A percentile compares a stretch with the other conserved stretches of the same genome.
phyloP scores from a whole-genome alignment of 2,888 invertebrate genomes.

The Melinopterus prodromus region DNA sequence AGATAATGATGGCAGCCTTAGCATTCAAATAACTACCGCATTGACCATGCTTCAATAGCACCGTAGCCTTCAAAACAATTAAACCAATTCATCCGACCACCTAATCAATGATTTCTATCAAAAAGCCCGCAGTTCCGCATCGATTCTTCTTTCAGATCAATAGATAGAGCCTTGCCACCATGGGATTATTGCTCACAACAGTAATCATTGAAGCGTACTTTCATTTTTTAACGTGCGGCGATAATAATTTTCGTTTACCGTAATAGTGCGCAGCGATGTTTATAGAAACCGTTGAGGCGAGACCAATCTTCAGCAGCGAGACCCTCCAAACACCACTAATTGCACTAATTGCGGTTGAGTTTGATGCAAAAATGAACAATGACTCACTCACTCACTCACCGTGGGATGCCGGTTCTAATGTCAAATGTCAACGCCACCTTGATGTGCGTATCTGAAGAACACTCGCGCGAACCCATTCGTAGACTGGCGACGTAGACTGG shows the following conservation, averaged over 20 bases:
- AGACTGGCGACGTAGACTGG: not conserved
- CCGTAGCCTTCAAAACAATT: not conserved
- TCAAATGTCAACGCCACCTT: too few species aligned
- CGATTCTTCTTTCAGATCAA: not conserved
- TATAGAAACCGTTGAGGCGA: not conserved
- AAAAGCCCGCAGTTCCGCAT: constrained; percentile 4
- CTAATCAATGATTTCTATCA: not conserved
- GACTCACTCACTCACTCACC: not conserved
- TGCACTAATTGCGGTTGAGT: not conserved
- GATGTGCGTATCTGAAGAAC: too few species aligned
- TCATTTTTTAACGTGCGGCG: not conserved
- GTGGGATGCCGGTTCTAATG: not conserved
- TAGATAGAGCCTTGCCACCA: not conserved
- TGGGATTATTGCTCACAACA: not conserved
- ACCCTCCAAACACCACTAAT: not conserved
- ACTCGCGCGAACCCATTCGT: not conserved
- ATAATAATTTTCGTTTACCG: not conserved
- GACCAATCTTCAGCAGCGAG: not conserved
- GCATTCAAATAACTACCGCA: not conserved
- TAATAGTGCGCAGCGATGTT: not conserved
- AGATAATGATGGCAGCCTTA: not conserved
- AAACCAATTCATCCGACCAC: not conserved
- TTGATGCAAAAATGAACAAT: not conserved
- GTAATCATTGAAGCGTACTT: not conserved
- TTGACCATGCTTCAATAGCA: not conserved